Conservation (phyloP, 2,113 vertebrate genomes). For the Dromas ardeola region DNA sequence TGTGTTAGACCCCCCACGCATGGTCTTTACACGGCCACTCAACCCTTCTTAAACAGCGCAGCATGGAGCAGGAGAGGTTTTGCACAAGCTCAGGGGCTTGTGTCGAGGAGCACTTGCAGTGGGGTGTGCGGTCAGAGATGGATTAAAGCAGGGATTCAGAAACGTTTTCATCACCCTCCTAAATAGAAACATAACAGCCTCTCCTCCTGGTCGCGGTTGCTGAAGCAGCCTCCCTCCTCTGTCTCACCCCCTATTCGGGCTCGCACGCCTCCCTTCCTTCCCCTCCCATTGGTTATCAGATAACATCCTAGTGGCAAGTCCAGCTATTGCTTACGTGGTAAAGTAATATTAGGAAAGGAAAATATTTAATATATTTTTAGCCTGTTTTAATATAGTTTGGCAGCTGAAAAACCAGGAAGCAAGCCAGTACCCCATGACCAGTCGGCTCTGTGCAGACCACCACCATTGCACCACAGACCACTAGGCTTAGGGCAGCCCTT, state of each 20-base stretch:
- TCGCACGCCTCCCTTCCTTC: neutral
- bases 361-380: conserved; percentile 74
- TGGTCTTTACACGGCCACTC: neutral
- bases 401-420: conserved; percentile 64
- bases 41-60: neutral
- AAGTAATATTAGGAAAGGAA: conserved; percentile 74
- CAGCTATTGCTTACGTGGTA: conserved; percentile 57
- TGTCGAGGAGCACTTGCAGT: neutral
- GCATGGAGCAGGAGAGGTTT: neutral
- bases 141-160: conserved; percentile 20
- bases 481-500: neutral
- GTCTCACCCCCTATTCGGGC: neutral
- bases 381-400: conserved; percentile 68
- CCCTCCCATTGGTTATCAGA: conserved; percentile 49
- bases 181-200: conserved; percentile 40
- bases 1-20: neutral
- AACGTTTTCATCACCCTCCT: conserved; percentile 12
- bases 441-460: neutral
- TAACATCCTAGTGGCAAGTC: conserved; percentile 48
- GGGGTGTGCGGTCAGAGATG: neutral
- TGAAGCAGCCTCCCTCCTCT: neutral
- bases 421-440: conserved; percentile 42
- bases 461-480: neutral
- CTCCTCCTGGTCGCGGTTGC: neutral
- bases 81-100: neutral